Evolutionary conservation across 2,888 invertebrate species (phyloP).

Genomic region (Cactoblastis cactorum): DNA sequence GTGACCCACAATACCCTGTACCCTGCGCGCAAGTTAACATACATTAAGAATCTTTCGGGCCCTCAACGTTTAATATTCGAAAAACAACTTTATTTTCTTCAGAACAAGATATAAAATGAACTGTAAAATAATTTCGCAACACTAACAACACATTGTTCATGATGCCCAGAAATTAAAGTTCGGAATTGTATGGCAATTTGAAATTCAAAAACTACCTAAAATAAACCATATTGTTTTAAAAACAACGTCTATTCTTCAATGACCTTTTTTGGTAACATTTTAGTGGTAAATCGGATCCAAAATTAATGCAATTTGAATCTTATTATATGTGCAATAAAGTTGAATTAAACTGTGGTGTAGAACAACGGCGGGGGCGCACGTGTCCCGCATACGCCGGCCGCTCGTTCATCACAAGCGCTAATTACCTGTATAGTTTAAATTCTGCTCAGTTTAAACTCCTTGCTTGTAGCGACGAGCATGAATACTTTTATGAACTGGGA

Average conservation of each 20-base stretch:
- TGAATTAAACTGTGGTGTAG: background rate
- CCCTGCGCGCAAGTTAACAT: conserved; percentile 19
- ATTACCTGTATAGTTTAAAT: conserved; percentile 35
- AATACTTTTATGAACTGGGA: conserved; percentile 1
- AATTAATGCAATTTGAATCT: background rate
- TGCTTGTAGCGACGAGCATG: background rate
- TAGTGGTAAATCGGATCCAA: background rate
- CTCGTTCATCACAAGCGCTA: conserved; percentile 34
- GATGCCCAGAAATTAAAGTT: conserved; percentile 10
- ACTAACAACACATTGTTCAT: conserved; percentile 10
- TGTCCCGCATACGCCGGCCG: conserved; percentile 17
- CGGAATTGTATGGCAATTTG: conserved; percentile 9
- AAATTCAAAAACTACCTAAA: background rate
- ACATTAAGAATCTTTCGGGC: conserved; percentile 13
- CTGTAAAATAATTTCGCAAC: background rate
- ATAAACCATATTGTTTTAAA: background rate
- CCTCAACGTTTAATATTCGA: background rate
- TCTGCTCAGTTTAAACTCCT: conserved; percentile 26
- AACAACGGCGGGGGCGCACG: conserved; percentile 15
- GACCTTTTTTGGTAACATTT: background rate
- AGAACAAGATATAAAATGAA: background rate
- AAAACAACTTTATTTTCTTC: background rate
- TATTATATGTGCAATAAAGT: background rate
- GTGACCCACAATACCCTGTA: conserved; percentile 24
- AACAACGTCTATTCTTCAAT: background rate